A percentile compares a stretch with the other conserved stretches of the same genome.
phyloP scores from a whole-genome alignment of 2,113 vertebrate species.

The Poeciliopsis occidentalis region DNA sequence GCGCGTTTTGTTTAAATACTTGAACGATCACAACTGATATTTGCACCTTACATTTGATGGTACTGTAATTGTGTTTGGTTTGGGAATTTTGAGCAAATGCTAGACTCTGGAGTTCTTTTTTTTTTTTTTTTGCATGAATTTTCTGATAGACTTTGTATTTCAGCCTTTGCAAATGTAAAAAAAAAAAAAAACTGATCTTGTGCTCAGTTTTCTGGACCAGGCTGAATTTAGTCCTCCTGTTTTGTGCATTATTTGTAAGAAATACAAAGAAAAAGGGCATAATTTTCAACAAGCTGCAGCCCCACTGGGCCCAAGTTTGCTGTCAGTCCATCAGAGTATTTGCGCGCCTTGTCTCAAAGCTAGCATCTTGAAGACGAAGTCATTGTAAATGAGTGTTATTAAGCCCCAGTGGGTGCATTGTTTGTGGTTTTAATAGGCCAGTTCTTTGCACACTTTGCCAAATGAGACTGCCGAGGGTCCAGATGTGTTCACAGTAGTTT shows the following conservation, averaged over 20 bases:
- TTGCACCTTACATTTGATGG: constrained; percentile 31
- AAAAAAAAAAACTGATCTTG: not conserved
- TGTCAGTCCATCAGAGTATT: not conserved
- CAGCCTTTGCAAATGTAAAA: not conserved
- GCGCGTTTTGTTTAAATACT: constrained; percentile 31
- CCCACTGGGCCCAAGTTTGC: not conserved
- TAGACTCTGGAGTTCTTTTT: not conserved
- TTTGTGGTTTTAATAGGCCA: constrained; percentile 22
- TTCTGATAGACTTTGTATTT: not conserved
- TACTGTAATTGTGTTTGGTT: constrained; percentile 12
- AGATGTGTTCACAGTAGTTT: constrained; percentile 33
- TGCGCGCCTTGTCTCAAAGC: not conserved
- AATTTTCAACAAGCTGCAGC: not conserved
- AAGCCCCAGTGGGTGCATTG: constrained; percentile 7
- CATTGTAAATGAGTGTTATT: constrained; percentile 5
- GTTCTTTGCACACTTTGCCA: constrained; percentile 41
- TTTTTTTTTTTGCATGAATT: constrained; percentile 23
- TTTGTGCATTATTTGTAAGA: not conserved
- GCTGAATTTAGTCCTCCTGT: constrained; percentile 14
- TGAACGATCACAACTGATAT: constrained; percentile 42
- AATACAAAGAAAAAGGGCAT: not conserved
- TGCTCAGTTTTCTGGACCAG: constrained; percentile 24
- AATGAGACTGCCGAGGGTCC: constrained; percentile 42
- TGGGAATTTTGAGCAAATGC: constrained; percentile 26
- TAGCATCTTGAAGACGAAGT: not conserved